phyloP scores from a whole-genome alignment of 2,797 vertebrate species.

The Arnoldichthys spilopterus region DNA sequence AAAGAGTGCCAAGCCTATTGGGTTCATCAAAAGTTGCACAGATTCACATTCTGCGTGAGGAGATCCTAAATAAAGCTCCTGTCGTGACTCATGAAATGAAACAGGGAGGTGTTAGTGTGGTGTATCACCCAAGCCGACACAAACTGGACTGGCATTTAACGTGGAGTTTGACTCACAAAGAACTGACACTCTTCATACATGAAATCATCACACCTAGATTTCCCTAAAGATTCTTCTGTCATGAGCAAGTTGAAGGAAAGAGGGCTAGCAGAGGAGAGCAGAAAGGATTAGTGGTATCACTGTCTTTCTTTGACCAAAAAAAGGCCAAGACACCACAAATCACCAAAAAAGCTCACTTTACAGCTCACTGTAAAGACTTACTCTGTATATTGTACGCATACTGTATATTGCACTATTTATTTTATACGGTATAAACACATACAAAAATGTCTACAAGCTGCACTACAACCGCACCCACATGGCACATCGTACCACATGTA shows the following conservation, averaged over 20 bases:
- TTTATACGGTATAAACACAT: too few relatives aligned
- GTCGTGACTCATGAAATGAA: slow-evolving; percentile 28
- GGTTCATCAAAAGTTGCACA: not conserved
- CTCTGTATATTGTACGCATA: too few relatives aligned
- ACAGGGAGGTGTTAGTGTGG: slow-evolving; percentile 15
- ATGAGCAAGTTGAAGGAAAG: not conserved
- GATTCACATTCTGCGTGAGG: not conserved
- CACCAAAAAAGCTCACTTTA: too few relatives aligned
- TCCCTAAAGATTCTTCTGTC: not conserved
- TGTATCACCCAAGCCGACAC: slow-evolving; percentile 11
- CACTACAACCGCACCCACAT: too few relatives aligned
- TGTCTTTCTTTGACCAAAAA: slow-evolving; percentile 5
- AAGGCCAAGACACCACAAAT: slow-evolving; percentile 3
- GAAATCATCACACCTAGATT: slow-evolving; percentile 1
- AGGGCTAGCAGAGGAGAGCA: not conserved
- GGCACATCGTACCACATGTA: too few relatives aligned
- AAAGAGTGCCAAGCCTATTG: not conserved
- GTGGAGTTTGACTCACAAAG: slow-evolving; percentile 30
- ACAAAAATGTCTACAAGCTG: too few relatives aligned
- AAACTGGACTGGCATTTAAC: slow-evolving; percentile 30
- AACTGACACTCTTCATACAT: not conserved
- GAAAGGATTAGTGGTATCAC: not conserved
- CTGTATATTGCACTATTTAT: too few relatives aligned
- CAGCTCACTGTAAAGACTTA: too few relatives aligned
- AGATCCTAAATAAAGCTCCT: slow-evolving; percentile 32